A percentile compares a stretch with the other conserved stretches of the same genome.
These are phyloP conservation scores for Menidia menidia DNA, from an alignment of 2,797 vertebrate species.

Conservation along the genomic window DNA sequence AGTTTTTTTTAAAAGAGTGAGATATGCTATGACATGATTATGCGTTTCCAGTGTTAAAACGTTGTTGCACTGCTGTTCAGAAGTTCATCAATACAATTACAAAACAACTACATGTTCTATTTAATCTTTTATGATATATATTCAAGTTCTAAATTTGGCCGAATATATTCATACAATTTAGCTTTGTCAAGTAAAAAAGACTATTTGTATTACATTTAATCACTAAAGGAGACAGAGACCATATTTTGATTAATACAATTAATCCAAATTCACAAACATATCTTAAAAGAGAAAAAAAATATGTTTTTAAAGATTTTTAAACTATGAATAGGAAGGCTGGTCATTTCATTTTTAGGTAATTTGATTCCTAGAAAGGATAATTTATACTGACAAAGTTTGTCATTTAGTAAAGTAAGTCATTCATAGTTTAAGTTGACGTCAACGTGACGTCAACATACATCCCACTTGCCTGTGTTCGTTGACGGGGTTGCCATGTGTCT, in stretches of 20 bases:
- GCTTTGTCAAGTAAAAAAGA: background rate
- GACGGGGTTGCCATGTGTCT: constrained; percentile 85
- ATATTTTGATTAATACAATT: too few relatives aligned
- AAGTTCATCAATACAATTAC: background rate
- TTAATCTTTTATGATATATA: background rate
- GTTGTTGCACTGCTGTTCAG: background rate
- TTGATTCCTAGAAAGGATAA: too few relatives aligned
- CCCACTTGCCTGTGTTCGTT: constrained; percentile 81
- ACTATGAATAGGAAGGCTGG: too few relatives aligned
- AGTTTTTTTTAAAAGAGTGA: too few relatives aligned
- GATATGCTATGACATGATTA: too few relatives aligned
- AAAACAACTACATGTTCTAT: background rate
- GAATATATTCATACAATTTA: background rate
- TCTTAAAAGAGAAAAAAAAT: background rate
- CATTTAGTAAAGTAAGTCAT: too few relatives aligned
- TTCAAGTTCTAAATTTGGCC: background rate
- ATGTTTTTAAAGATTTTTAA: background rate
- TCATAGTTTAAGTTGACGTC: too few relatives aligned
- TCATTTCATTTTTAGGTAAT: too few relatives aligned
- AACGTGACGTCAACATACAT: background rate
- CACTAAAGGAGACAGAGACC: background rate
- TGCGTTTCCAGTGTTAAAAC: too few relatives aligned
- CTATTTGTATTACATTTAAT: background rate
- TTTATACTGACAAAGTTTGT: too few relatives aligned
- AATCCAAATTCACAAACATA: too few relatives aligned